Evolutionary conservation across 2,888 invertebrate species (phyloP).

Genomic region (Gerosis bhagava): DNA sequence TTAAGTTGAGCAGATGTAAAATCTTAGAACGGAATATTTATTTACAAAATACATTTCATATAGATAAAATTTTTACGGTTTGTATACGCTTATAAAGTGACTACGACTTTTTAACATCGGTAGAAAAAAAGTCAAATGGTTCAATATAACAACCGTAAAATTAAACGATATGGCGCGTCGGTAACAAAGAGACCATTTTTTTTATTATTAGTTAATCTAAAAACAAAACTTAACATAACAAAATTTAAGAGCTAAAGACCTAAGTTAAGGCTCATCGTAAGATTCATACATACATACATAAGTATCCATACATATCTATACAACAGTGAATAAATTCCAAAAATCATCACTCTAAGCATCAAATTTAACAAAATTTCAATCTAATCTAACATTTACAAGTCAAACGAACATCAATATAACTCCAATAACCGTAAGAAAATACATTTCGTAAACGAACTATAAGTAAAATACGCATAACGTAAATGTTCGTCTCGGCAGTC

Average conservation of each 20-base stretch:
- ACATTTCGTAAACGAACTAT: constrained; percentile 31
- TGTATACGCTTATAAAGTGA: constrained; percentile 69
- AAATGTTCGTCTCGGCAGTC: constrained; percentile 51
- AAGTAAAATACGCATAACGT: too few species aligned
- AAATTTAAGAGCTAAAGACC: constrained; percentile 66
- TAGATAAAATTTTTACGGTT: constrained; percentile 58
- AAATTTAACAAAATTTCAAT: constrained; percentile 68
- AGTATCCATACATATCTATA: constrained; percentile 60
- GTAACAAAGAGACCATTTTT: constrained; percentile 50
- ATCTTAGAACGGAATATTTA: constrained; percentile 75
- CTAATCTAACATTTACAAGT: constrained; percentile 62
- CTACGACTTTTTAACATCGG: constrained; percentile 57
- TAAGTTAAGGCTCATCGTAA: constrained; percentile 69
- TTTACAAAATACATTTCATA: constrained; percentile 71
- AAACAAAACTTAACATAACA: constrained; percentile 56
- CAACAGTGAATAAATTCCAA: constrained; percentile 75
- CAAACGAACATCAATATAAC: constrained; percentile 51
- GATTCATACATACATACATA: constrained; percentile 57
- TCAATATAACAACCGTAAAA: constrained; percentile 46
- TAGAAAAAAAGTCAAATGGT: constrained; percentile 48
- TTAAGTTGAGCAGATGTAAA: constrained; percentile 79
- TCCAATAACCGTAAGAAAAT: constrained; percentile 35
- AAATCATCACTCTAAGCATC: constrained; percentile 66
- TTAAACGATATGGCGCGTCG: constrained; percentile 53
- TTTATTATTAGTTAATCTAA: constrained; percentile 56